These are phyloP conservation scores for Cistogaster globosa DNA, from an alignment of 2,888 invertebrate species.

Conservation along the genomic window DNA sequence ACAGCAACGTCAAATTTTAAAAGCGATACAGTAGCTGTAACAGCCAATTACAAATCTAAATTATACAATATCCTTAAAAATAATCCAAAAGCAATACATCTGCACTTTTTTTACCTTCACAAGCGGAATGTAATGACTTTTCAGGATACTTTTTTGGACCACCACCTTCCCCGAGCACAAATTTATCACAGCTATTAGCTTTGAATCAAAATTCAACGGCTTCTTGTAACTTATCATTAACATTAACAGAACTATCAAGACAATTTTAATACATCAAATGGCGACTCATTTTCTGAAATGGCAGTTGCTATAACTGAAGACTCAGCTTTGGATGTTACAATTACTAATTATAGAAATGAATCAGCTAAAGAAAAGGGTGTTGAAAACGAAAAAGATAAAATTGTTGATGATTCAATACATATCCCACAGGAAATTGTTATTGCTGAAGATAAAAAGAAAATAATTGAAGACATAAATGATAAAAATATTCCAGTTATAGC, in stretches of 20 bases:
- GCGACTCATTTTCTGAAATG: conserved; percentile 39
- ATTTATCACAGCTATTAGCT: background rate
- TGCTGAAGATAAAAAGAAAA: background rate
- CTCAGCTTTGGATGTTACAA: conserved; percentile 17
- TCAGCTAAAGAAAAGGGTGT: background rate
- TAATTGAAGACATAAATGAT: conserved; percentile 2
- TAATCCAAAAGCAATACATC: background rate
- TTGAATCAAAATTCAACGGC: background rate
- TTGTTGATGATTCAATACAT: background rate
- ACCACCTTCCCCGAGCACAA: background rate
- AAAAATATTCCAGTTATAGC: conserved; percentile 3
- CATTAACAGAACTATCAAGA: background rate
- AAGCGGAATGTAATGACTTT: background rate
- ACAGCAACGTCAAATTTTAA: conserved; percentile 5
- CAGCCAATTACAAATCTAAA: background rate
- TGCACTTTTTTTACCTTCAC: conserved; percentile 21
- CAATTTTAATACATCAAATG: conserved; percentile 24
- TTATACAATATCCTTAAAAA: conserved; percentile 30
- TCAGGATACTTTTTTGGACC: conserved; percentile 14
- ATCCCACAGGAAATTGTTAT: background rate
- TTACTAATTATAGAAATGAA: conserved; percentile 29
- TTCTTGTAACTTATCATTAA: too few relatives aligned
- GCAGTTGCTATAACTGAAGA: conserved; percentile 60
- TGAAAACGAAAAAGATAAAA: background rate
- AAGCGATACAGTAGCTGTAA: background rate